A percentile compares a stretch with the other conserved stretches of the same genome.
These are phyloP conservation scores for Acanthopagrus latus DNA, from an alignment of 2,797 vertebrate species.

Conservation along the genomic window DNA sequence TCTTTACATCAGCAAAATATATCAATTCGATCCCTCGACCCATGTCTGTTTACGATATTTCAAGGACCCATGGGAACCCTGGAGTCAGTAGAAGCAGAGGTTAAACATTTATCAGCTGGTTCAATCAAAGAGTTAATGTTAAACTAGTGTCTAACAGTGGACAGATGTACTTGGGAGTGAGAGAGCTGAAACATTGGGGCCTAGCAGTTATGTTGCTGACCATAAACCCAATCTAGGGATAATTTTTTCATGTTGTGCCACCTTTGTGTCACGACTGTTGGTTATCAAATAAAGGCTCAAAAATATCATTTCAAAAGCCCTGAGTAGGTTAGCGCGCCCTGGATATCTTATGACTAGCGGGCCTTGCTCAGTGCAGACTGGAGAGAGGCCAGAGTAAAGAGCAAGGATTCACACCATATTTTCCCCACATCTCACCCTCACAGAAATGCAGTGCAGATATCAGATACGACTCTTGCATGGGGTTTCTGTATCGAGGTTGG, in stretches of 20 bases:
- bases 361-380: not conserved
- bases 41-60: no score
- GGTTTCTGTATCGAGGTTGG: slow-evolving; percentile 5
- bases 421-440: slow-evolving; percentile 12
- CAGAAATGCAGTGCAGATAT: slow-evolving; percentile 9
- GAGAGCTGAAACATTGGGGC: not conserved
- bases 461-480: not conserved
- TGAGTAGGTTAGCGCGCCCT: not conserved
- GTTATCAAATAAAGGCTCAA: not conserved
- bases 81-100: not conserved
- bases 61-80: no score
- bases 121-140: not conserved
- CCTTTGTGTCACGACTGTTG: not conserved
- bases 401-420: slow-evolving; percentile 17
- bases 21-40: no score
- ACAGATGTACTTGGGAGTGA: not conserved
- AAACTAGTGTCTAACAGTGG: not conserved
- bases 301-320: not conserved
- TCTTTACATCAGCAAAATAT: no score
- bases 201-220: not conserved
- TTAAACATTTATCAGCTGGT: not conserved
- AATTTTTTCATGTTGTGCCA: not conserved
- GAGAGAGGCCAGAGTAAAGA: not conserved
- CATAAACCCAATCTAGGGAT: not conserved
- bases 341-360: not conserved